Evolutionary conservation across 2,797 vertebrate genomes (phyloP), one percentile per base, ranked within the genome.

Genomic region (Ceryle rudis): DNA sequence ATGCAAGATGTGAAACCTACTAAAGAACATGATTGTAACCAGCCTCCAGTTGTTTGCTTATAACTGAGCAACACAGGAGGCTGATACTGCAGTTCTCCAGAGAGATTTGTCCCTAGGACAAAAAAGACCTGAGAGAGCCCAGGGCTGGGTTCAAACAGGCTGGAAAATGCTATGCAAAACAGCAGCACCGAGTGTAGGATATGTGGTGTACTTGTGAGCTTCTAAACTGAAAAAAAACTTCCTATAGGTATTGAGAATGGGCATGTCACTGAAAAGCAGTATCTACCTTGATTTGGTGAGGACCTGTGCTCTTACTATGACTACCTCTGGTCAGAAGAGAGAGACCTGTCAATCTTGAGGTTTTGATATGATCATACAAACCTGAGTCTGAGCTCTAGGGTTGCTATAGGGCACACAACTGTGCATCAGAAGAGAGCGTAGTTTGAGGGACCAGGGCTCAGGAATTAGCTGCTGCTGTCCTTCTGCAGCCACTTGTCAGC

Each of bases 61-160:
- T 31, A 85, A 52, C 61, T 49, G 65, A 94, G 65, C 52, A 67
- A 77, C 25, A 70, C 74, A 70, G 8, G 62, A 84, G 62, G 60
- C 42, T 54, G 78, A 77, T 87, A 87, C 52, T 82, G 67, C 86
- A 82, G 46, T 81, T 95, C 84, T 96, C 54, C 69, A 33, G 29
- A 65, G 73, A 80, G 25, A 33, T 91, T 84, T 93, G 55, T 87
- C 39, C 74, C 33, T 22, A 22, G 74, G 37, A 85, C 64, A 91
- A 81, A 75, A 92, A 37, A 87, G 41, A 89, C 67, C 87, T 82
- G 66, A 65, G 51, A 75, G n/a, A 87, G 78, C 75, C 79, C 23
- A 35, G 47, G 66, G 67, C 44, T 92, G 70, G 42, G 52, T 89
- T 89, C 71, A 82, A 88, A 89, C 39, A 60, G 65, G 14, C 86